Evolutionary conservation across 1,140 invertebrate genomes (phyloP), one percentile per base, ranked within the genome.

Genomic region (Heliconius melpomene): DNA sequence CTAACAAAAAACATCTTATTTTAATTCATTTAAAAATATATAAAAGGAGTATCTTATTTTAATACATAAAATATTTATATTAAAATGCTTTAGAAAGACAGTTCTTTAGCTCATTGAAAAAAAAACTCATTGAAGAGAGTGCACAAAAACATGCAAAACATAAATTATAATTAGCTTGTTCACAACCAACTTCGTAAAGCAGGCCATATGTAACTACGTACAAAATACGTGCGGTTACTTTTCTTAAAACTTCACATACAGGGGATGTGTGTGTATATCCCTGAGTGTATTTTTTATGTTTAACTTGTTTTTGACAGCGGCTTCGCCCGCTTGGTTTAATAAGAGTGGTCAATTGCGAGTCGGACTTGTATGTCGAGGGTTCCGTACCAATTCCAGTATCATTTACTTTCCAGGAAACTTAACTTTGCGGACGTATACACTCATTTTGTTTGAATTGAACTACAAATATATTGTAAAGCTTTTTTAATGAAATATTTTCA

Each of bases 131-230:
- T 66, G 60, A 66, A 29, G 60, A 66, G 26, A 66, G 60, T 29
- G 13, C n/a, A 26, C 23, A 11, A 11, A 60, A 60, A 52, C 54
- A 60, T 60, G 54, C 54, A 66, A 66, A 66, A 66, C 60, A 66
- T 66, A 66, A 66, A 29, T 66, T 66, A 66, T 66, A 66, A 66
- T 66, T 66, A 66, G 60, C 60, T 66, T 29, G 26, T 66, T 66
- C 60, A 66, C 26, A 29, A 66, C 60, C 23, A 66, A 66, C 60
- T 66, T 13, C 26, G 57, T 66, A 66, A 11, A 26, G 54, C 57
- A 66, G 50, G 5, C 50, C 50, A 18, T 11, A 66, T 66, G 26
- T 66, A 66, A 66, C 60, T 29, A 29, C n/a, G 7, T 66, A 9
- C 23, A 13, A 26, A 26, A 26, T 66, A 60, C 20, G 23, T 3